Conservation (phyloP, 1,140 invertebrate species). For the Cyrtorhinus lividipennis region DNA sequence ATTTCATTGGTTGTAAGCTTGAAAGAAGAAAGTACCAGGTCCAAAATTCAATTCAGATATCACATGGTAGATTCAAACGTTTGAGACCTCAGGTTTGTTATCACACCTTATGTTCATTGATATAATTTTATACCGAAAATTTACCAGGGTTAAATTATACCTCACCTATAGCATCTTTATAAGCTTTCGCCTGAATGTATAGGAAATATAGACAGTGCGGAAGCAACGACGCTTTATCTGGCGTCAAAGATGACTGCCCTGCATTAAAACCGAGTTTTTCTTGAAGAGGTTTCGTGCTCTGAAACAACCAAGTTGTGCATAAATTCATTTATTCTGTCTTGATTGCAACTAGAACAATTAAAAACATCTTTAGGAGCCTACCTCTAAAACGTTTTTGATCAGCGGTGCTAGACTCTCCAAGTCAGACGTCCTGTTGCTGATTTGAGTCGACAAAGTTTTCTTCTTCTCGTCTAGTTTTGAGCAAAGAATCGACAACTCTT, state of each 20-base stretch:
- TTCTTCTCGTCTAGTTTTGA: conserved; percentile 61
- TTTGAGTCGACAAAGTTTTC: conserved; percentile 55
- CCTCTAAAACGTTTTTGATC: conserved; percentile 53
- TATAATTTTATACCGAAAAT: too few species aligned
- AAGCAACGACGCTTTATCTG: conserved; percentile 56
- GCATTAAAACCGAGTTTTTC: conserved; percentile 71
- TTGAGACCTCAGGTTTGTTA: too few species aligned
- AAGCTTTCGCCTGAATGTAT: conserved; percentile 72
- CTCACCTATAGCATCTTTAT: conserved; percentile 43
- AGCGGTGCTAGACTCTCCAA: conserved; percentile 70
- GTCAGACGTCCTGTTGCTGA: conserved; percentile 62
- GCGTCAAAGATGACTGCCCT: conserved; percentile 58
- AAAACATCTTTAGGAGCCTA: conserved; percentile 25
- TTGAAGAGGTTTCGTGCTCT: conserved; percentile 77
- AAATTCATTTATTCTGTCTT: background rate
- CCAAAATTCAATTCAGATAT: too few species aligned
- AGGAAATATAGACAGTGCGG: conserved; percentile 74
- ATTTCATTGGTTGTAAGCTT: too few species aligned
- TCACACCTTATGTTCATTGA: too few species aligned
- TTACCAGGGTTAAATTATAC: too few species aligned
- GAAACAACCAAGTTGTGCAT: conserved; percentile 23
- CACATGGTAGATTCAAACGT: too few species aligned
- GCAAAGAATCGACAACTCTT: conserved; percentile 61
- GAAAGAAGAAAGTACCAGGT: too few species aligned
- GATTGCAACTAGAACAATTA: background rate